phyloP scores from a whole-genome alignment of 2,797 vertebrate species.

The Muscicapa striata region DNA sequence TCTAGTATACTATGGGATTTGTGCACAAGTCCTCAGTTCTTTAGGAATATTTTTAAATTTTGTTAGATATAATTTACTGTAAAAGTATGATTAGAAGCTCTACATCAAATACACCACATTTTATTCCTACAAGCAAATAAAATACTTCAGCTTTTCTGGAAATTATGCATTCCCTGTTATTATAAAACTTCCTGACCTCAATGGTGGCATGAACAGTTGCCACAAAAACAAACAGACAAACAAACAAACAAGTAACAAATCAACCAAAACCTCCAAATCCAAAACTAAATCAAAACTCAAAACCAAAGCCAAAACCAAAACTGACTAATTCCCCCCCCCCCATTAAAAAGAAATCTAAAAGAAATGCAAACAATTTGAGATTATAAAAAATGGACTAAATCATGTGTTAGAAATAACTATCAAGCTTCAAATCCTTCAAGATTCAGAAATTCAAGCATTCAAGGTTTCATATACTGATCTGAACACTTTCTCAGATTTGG shows the following conservation, averaged over 20 bases:
- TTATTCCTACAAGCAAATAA: background rate
- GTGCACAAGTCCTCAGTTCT: background rate
- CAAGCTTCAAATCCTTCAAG: background rate
- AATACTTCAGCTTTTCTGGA: background rate
- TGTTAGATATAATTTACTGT: background rate
- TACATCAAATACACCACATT: background rate
- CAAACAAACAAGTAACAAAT: no score
- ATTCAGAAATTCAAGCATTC: background rate
- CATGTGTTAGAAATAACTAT: background rate
- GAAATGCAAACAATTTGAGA: background rate
- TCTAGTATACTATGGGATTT: background rate
- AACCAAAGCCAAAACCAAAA: background rate
- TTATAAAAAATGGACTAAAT: background rate
- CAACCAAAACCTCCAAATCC: no score
- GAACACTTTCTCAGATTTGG: conserved; percentile 6
- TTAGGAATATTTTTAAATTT: background rate
- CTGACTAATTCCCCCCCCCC: background rate
- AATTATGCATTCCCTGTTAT: background rate
- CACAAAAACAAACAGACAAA: background rate
- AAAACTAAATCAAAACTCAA: no score
- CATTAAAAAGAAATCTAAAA: background rate
- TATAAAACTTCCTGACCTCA: background rate
- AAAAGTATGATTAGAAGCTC: background rate
- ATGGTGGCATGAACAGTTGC: background rate
- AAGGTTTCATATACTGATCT: background rate